Conservation (phyloP, 2,888 invertebrate genomes). For the Gnatocerus cornutus region DNA sequence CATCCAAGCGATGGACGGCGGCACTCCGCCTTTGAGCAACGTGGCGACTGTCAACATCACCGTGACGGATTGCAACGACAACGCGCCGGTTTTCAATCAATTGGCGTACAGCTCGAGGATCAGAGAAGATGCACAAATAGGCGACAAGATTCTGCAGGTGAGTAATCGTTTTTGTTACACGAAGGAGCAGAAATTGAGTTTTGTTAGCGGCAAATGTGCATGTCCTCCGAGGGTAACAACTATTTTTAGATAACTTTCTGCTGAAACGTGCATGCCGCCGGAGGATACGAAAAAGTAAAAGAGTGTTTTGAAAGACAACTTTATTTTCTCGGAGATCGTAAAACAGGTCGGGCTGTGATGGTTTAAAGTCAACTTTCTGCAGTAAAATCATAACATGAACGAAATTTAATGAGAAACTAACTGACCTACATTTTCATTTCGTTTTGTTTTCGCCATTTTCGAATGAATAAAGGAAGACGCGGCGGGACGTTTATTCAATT, state of each 20-base stretch:
- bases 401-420: neutral
- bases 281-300: slow-evolving; percentile 23
- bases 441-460: neutral
- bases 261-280: slow-evolving; percentile 14
- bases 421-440: slow-evolving; percentile 1
- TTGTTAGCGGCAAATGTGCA: neutral
- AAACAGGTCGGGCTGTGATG: slow-evolving; percentile 8
- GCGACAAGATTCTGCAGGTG: slow-evolving; percentile 84
- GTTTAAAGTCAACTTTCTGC: slow-evolving; percentile 6
- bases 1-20: slow-evolving; percentile 92
- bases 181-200: no score
- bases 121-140: slow-evolving; percentile 84
- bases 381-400: slow-evolving; percentile 1
- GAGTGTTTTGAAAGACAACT: slow-evolving; percentile 22
- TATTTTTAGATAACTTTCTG: slow-evolving; percentile 29
- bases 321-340: slow-evolving; percentile 26
- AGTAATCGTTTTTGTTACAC: slow-evolving; percentile 39
- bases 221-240: slow-evolving; percentile 17
- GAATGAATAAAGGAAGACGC: no score
- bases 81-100: slow-evolving; percentile 87
- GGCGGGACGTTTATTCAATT: no score
- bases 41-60: slow-evolving; percentile 91
- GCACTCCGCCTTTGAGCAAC: slow-evolving; percentile 90
- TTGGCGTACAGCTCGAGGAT: slow-evolving; percentile 84
- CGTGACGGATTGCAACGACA: slow-evolving; percentile 90